Percentiles rank a stretch among this genome's conserved stretches.
These are phyloP conservation scores for Acinonyx jubatus DNA, from an alignment of 2,113 vertebrate species.

Conservation along the genomic window DNA sequence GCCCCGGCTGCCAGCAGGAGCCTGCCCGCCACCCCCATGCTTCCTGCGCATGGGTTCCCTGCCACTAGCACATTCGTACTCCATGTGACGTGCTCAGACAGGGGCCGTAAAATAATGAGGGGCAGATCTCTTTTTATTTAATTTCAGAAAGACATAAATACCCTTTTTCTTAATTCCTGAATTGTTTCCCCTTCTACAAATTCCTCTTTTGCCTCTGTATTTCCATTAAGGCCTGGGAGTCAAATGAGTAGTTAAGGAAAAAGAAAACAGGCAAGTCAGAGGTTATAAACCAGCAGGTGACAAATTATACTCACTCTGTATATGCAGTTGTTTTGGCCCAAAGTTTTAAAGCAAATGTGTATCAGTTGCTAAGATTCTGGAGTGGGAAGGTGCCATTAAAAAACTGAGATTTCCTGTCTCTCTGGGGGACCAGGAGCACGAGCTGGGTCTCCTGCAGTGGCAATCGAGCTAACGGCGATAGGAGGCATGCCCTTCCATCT, in stretches of 20 bases:
- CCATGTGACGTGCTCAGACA: not conserved
- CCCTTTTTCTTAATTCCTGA: not conserved
- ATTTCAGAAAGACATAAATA: not conserved
- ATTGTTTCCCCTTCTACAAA: not conserved
- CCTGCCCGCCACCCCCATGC: not conserved
- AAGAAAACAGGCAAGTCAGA: not conserved
- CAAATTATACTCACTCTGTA: too few relatives aligned
- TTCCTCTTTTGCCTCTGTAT: not conserved
- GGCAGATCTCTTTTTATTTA: not conserved
- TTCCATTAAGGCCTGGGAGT: not conserved
- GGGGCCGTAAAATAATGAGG: not conserved
- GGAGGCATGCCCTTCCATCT: not conserved
- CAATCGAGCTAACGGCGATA: rapidly evolving
- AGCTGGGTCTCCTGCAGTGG: not conserved
- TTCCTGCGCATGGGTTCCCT: rapidly evolving
- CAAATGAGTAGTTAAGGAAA: not conserved
- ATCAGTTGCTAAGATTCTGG: not conserved
- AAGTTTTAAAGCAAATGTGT: not conserved
- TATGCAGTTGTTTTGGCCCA: not conserved
- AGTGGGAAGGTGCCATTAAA: not conserved
- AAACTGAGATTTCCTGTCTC: not conserved
- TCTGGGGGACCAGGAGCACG: not conserved
- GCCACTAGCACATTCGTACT: not conserved
- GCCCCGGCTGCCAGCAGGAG: rapidly evolving
- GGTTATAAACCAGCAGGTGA: not conserved